phyloP scores from a whole-genome alignment of 2,888 invertebrate genomes.

The Lycia hirtaria region DNA sequence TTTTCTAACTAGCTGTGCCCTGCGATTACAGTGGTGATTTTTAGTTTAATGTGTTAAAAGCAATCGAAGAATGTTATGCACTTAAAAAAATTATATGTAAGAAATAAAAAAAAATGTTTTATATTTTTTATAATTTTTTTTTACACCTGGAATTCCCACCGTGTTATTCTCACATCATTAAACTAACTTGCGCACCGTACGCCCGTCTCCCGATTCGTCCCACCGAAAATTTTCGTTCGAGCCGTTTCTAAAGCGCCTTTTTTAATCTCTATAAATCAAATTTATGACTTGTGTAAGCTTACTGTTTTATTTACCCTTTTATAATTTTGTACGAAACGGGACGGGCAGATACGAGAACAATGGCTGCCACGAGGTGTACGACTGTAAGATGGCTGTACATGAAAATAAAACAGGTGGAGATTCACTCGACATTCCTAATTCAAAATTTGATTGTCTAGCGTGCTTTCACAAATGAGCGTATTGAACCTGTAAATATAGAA shows the following conservation, averaged over 20 bases:
- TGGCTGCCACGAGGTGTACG: conserved; percentile 11
- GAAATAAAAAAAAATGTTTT: neutral
- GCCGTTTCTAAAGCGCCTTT: conserved; percentile 85
- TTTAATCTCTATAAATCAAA: conserved; percentile 86
- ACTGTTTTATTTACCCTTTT: conserved; percentile 86
- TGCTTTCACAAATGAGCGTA: too few relatives aligned
- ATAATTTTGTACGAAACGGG: conserved; percentile 70
- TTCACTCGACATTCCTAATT: too few relatives aligned
- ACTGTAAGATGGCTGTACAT: conserved; percentile 3
- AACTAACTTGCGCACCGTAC: conserved; percentile 61
- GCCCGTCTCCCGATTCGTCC: conserved; percentile 81
- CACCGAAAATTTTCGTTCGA: conserved; percentile 84
- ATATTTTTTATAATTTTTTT: neutral
- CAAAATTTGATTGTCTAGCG: too few relatives aligned
- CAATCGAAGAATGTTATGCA: too few relatives aligned
- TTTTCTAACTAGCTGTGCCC: too few relatives aligned
- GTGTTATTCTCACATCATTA: conserved; percentile 9
- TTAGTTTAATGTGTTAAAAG: too few relatives aligned
- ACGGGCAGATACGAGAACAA: conserved; percentile 36
- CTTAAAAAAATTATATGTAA: too few relatives aligned
- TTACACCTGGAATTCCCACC: neutral
- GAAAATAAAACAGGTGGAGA: neutral
- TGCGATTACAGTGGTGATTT: too few relatives aligned
- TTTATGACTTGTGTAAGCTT: conserved; percentile 86
- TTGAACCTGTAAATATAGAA: too few relatives aligned